Percentiles rank a stretch among this genome's conserved stretches.
Evolutionary conservation across 2,113 vertebrate genomes (phyloP).

Genomic region (Neolamprologus caudopunctatus): DNA sequence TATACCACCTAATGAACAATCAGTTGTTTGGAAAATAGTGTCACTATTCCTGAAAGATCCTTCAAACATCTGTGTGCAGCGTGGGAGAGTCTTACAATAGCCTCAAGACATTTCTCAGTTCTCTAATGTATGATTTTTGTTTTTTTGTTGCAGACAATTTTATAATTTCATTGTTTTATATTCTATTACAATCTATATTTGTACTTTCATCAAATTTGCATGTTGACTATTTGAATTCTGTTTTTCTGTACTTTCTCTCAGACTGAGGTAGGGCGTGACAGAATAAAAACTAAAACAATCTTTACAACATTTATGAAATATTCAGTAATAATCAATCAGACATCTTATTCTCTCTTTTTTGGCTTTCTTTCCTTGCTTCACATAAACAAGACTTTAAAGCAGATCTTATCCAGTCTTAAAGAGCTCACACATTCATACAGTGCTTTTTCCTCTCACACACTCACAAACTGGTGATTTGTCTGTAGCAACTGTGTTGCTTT

Average conservation of each 20-base stretch:
- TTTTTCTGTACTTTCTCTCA: background rate
- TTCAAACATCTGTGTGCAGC: background rate
- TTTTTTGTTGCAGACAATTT: background rate
- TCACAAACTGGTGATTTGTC: background rate
- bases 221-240: background rate
- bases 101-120: background rate
- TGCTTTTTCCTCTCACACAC: background rate
- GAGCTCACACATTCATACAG: background rate
- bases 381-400: background rate
- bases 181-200: background rate
- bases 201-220: background rate
- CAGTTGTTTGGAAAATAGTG: background rate
- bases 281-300: background rate
- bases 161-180: background rate
- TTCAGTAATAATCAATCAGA: background rate
- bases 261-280: fast-evolving
- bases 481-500: background rate
- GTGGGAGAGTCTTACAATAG: background rate
- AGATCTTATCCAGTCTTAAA: background rate
- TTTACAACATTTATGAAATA: background rate
- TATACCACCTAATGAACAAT: background rate
- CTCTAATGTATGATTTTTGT: background rate
- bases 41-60: background rate
- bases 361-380: background rate
- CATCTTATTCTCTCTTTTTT: background rate